A percentile compares a stretch with the other conserved stretches of the same genome.
These are phyloP conservation scores for Odontamblyopus rebecca DNA, from an alignment of 2,797 vertebrate species.

Conservation along the genomic window DNA sequence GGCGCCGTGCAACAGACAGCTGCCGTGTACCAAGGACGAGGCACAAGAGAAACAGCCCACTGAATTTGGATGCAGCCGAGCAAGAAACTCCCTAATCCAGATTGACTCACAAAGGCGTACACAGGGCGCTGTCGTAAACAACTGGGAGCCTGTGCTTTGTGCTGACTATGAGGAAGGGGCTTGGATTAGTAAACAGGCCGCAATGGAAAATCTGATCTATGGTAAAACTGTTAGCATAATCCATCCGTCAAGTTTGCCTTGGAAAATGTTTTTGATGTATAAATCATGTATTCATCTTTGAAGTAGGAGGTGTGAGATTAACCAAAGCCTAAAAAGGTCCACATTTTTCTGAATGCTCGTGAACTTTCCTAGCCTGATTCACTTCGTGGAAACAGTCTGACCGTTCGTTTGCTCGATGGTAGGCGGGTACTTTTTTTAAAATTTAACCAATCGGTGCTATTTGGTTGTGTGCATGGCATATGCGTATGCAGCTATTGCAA, in stretches of 20 bases:
- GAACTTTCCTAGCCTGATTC: too few species aligned
- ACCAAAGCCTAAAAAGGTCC: not conserved
- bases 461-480: too few species aligned
- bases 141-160: slow-evolving; percentile 17
- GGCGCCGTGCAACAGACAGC: slow-evolving; percentile 54
- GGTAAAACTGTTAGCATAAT: slow-evolving; percentile 30
- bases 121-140: slow-evolving; percentile 40
- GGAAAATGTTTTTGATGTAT: not conserved
- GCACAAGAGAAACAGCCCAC: slow-evolving; percentile 51
- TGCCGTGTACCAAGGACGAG: slow-evolving; percentile 67
- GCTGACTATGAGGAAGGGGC: slow-evolving; percentile 28
- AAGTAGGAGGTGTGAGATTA: slow-evolving; percentile 3
- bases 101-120: slow-evolving; percentile 27
- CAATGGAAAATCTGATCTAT: slow-evolving; percentile 16
- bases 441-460: too few species aligned
- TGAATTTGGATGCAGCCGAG: slow-evolving; percentile 44
- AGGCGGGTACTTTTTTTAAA: too few species aligned
- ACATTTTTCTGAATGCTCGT: too few species aligned
- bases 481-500: too few species aligned
- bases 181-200: not conserved
- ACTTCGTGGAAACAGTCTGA: too few species aligned
- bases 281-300: not conserved
- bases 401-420: too few species aligned
- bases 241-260: slow-evolving; percentile 14
- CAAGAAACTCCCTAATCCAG: slow-evolving; percentile 41